Evolutionary conservation across 2,113 vertebrate genomes (phyloP).

Genomic region (Callipepla squamata): DNA sequence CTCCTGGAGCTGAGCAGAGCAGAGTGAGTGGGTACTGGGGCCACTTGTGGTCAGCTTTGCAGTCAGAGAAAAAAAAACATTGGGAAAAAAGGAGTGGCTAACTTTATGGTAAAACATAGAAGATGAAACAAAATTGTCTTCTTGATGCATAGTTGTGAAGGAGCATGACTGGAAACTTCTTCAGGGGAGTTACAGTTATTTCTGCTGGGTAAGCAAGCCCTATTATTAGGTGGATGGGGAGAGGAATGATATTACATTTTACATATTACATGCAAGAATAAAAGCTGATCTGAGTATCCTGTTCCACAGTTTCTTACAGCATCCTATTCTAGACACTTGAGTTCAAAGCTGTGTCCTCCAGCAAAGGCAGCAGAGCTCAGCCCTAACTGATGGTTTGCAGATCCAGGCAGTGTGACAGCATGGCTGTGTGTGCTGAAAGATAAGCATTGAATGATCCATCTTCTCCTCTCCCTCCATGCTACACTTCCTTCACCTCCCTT

Average conservation of each 20-base stretch:
- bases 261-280: neutral
- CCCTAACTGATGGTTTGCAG: neutral
- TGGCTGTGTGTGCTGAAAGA: constrained; percentile 30
- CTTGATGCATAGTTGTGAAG: neutral
- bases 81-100: neutral
- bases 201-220: neutral
- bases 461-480: neutral
- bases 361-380: neutral
- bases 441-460: constrained; percentile 48
- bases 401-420: neutral
- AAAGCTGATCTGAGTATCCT: neutral
- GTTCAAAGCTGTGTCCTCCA: neutral
- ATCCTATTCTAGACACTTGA: neutral
- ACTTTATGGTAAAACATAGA: neutral
- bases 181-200: neutral
- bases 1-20: neutral
- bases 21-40: neutral
- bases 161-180: neutral
- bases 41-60: neutral
- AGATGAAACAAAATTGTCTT: neutral
- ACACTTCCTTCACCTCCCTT: constrained; percentile 32
- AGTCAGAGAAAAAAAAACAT: neutral
- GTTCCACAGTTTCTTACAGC: neutral
- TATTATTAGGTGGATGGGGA: neutral
- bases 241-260: neutral